Conservation (phyloP, 1,140 invertebrate genomes). For the Macrostomum lignano region DNA sequence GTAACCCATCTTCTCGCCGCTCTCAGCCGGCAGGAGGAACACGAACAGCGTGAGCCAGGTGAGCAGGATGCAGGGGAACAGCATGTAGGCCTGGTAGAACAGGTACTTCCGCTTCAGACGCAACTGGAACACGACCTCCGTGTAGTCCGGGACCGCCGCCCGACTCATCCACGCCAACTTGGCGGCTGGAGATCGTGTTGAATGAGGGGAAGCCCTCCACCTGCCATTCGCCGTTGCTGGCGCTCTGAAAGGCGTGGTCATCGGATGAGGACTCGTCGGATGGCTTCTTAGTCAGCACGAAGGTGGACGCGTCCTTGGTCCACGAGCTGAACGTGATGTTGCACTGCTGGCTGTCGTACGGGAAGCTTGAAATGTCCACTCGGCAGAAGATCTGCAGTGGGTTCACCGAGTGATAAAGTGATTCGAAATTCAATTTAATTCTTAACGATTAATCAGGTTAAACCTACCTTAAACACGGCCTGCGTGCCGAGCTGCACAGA, state of each 20-base stretch:
- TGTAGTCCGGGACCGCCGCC: not conserved
- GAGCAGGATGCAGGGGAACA: not conserved
- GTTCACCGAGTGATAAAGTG: no score
- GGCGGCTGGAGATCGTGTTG: not conserved
- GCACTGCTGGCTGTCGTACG: no score
- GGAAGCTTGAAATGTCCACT: no score
- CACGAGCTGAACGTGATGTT: not conserved
- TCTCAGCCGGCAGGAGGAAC: not conserved
- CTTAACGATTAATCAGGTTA: no score
- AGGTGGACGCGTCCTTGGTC: not conserved
- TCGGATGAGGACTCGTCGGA: not conserved
- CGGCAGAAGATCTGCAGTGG: no score
- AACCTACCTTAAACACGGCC: not conserved
- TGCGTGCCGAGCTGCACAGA: not conserved
- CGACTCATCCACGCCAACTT: conserved; percentile 1
- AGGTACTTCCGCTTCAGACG: not conserved
- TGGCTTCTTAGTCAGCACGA: conserved; percentile 1
- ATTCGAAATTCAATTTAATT: no score
- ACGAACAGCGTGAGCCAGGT: not conserved
- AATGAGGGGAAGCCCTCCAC: not conserved
- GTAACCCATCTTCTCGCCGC: not conserved
- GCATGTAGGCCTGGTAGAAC: not conserved
- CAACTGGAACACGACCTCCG: not conserved
- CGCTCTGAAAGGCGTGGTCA: not conserved
- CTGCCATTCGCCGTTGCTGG: conserved; percentile 3